These are phyloP conservation scores for Suillia variegata DNA, from an alignment of 2,888 invertebrate species.

Conservation along the genomic window DNA sequence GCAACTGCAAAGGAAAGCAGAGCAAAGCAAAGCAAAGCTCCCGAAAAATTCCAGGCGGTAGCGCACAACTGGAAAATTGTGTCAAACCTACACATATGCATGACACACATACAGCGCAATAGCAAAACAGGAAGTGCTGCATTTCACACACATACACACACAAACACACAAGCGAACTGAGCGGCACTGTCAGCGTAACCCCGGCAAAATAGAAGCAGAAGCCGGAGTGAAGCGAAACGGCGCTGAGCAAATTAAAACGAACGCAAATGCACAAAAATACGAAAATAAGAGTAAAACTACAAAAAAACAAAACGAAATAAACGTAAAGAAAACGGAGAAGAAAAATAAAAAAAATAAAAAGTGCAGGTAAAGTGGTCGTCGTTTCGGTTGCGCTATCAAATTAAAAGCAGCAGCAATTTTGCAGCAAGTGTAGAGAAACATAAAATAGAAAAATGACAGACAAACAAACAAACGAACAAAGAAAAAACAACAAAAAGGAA, in stretches of 20 bases:
- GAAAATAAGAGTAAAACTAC: conserved; percentile 20
- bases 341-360: no score
- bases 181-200: no score
- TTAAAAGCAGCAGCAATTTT: background rate
- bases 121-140: conserved; percentile 51
- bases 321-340: conserved; percentile 14
- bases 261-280: conserved; percentile 3
- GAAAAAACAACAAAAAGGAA: conserved; percentile 19
- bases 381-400: conserved; percentile 18
- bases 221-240: no score
- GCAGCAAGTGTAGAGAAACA: background rate
- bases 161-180: background rate
- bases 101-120: background rate
- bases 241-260: background rate
- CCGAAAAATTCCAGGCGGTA: conserved; percentile 53
- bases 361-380: conserved; percentile 31
- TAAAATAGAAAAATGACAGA: background rate
- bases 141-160: conserved; percentile 48
- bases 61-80: conserved; percentile 58
- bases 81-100: conserved; percentile 44
- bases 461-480: conserved; percentile 19
- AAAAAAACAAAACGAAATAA: conserved; percentile 18
- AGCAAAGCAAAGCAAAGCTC: conserved; percentile 35
- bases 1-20: no score
- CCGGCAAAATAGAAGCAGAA: background rate